These are phyloP conservation scores for Sinelater perroti DNA, from an alignment of 2,888 invertebrate genomes.

Conservation along the genomic window DNA sequence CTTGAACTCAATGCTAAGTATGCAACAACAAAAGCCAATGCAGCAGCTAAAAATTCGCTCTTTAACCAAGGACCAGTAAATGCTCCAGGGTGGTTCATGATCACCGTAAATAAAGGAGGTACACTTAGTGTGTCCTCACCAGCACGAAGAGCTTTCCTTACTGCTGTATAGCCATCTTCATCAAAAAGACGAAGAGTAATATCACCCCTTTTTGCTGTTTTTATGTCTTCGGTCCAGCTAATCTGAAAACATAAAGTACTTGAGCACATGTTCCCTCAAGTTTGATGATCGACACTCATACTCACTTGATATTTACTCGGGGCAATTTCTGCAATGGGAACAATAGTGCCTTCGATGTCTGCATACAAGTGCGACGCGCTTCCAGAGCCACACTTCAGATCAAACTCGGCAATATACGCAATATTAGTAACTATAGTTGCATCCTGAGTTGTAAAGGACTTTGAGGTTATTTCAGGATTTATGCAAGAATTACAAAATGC, in stretches of 20 bases:
- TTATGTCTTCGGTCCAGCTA: slow-evolving; percentile 92
- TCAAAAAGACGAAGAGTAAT: slow-evolving; percentile 85
- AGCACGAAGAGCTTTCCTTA: slow-evolving; percentile 82
- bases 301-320: slow-evolving; percentile 87
- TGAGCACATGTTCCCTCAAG: too few species aligned
- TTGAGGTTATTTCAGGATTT: slow-evolving; percentile 76
- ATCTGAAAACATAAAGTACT: slow-evolving; percentile 67
- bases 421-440: slow-evolving; percentile 90
- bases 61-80: slow-evolving; percentile 94
- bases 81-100: slow-evolving; percentile 78
- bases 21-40: slow-evolving; percentile 79
- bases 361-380: slow-evolving; percentile 80
- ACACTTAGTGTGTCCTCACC: slow-evolving; percentile 74
- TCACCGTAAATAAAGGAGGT: slow-evolving; percentile 75
- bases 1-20: slow-evolving; percentile 88
- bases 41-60: slow-evolving; percentile 88
- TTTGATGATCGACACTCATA: too few species aligned
- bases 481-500: slow-evolving; percentile 60
- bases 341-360: slow-evolving; percentile 85
- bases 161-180: slow-evolving; percentile 89
- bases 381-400: slow-evolving; percentile 79
- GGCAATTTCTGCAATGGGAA: slow-evolving; percentile 82
- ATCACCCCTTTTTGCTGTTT: slow-evolving; percentile 82
- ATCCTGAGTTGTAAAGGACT: slow-evolving; percentile 90
- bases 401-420: slow-evolving; percentile 91